A percentile compares a stretch with the other conserved stretches of the same genome.
phyloP scores from a whole-genome alignment of 2,888 invertebrate genomes.

The Gnatocerus cornutus region DNA sequence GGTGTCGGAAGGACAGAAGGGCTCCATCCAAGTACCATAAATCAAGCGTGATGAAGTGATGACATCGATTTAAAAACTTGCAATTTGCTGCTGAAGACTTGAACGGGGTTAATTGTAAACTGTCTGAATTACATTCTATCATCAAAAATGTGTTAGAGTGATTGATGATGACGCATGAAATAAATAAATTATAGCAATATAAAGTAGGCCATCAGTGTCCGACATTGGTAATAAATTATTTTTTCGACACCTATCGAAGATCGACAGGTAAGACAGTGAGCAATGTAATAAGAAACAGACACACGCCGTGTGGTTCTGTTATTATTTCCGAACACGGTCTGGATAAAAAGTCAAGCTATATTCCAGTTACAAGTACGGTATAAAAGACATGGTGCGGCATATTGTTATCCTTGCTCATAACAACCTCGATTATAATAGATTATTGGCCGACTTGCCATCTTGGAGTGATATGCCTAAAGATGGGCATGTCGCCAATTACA shows the following conservation, averaged over 20 bases:
- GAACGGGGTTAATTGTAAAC: slow-evolving; percentile 36
- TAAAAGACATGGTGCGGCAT: slow-evolving; percentile 57
- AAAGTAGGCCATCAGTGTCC: slow-evolving; percentile 52
- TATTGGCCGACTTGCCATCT: slow-evolving; percentile 51
- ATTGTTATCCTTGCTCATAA: slow-evolving; percentile 57
- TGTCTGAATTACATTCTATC: slow-evolving; percentile 31
- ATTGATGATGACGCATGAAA: slow-evolving; percentile 43
- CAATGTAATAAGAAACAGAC: slow-evolving; percentile 53
- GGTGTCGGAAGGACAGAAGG: slow-evolving; percentile 22
- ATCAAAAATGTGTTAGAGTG: slow-evolving; percentile 44
- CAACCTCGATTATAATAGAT: slow-evolving; percentile 56
- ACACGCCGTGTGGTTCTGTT: slow-evolving; percentile 57
- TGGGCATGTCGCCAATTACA: slow-evolving; percentile 54
- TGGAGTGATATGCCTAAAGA: slow-evolving; percentile 52
- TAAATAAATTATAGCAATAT: slow-evolving; percentile 49
- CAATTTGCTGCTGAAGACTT: not conserved
- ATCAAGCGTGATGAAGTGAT: slow-evolving; percentile 16
- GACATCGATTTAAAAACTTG: too few relatives aligned
- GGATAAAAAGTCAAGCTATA: slow-evolving; percentile 54
- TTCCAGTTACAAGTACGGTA: slow-evolving; percentile 57
- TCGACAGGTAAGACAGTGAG: slow-evolving; percentile 47
- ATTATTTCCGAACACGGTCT: slow-evolving; percentile 61
- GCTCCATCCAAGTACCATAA: slow-evolving; percentile 12
- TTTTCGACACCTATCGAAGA: slow-evolving; percentile 50
- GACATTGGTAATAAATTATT: slow-evolving; percentile 52